Conservation (phyloP, 2,888 invertebrate genomes). For the Sarcophaga variegata region DNA sequence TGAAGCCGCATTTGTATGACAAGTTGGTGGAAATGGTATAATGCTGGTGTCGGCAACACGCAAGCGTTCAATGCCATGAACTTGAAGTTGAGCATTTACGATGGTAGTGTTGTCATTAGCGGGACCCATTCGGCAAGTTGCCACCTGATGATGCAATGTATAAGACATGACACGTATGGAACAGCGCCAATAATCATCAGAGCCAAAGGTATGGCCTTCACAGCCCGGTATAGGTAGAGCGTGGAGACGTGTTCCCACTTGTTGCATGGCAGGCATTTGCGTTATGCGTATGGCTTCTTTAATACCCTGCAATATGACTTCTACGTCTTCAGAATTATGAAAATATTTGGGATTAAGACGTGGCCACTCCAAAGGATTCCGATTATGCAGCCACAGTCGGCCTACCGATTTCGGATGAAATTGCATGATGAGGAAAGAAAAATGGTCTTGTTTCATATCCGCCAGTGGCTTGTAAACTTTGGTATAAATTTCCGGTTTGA, state of each 20-base stretch:
- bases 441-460: slow-evolving; percentile 83
- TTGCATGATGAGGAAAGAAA: slow-evolving; percentile 86
- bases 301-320: slow-evolving; percentile 84
- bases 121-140: slow-evolving; percentile 89
- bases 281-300: slow-evolving; percentile 85
- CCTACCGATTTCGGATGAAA: slow-evolving; percentile 90
- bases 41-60: slow-evolving; percentile 88
- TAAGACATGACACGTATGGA: slow-evolving; percentile 84
- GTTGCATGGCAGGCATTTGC: slow-evolving; percentile 84
- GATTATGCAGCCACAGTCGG: slow-evolving; percentile 86
- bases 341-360: slow-evolving; percentile 85
- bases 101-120: slow-evolving; percentile 85
- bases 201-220: slow-evolving; percentile 82
- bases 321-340: slow-evolving; percentile 81
- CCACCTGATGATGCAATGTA: slow-evolving; percentile 86
- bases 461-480: slow-evolving; percentile 83
- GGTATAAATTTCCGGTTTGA: slow-evolving; percentile 84
- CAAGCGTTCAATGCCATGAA: slow-evolving; percentile 84
- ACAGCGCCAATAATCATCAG: slow-evolving; percentile 89
- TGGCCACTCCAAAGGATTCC: slow-evolving; percentile 84
- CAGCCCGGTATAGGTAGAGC: slow-evolving; percentile 84
- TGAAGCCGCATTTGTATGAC: slow-evolving; percentile 87
- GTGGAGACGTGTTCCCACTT: slow-evolving; percentile 83
- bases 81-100: slow-evolving; percentile 85
- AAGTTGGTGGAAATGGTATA: slow-evolving; percentile 85